A percentile compares a stretch with the other conserved stretches of the same genome.
phyloP scores from a whole-genome alignment of 1,140 invertebrate genomes.

The Trichonephila inaurata region DNA sequence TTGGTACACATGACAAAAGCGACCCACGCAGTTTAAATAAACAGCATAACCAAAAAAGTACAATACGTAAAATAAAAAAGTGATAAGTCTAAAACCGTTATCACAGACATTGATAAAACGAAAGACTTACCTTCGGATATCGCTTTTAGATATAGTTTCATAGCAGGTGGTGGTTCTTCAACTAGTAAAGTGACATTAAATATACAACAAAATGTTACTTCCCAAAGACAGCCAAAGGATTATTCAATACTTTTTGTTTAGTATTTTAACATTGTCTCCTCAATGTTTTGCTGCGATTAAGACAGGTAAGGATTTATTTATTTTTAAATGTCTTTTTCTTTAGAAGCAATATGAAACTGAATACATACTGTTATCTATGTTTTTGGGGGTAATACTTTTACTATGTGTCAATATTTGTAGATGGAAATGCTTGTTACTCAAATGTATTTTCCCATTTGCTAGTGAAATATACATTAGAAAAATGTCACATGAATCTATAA shows the following conservation, averaged over 20 bases:
- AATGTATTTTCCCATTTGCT: too few relatives aligned
- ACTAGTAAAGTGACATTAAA: background rate
- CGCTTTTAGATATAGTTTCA: conserved; percentile 3
- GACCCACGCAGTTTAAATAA: conserved; percentile 11
- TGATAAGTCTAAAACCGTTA: background rate
- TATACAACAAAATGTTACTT: conserved; percentile 11
- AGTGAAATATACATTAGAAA: too few relatives aligned
- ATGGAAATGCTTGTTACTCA: too few relatives aligned
- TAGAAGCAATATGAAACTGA: too few relatives aligned
- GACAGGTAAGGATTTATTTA: conserved; percentile 17
- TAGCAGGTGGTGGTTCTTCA: conserved; percentile 1
- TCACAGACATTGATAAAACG: conserved; percentile 27
- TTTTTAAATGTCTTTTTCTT: background rate
- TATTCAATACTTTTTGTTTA: background rate
- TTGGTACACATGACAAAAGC: background rate
- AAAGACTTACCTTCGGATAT: background rate
- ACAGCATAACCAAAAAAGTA: background rate
- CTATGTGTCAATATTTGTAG: too few relatives aligned
- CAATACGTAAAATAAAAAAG: background rate
- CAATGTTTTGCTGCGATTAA: background rate
- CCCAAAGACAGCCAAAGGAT: background rate
- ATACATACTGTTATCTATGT: too few relatives aligned
- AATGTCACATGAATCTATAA: too few relatives aligned
- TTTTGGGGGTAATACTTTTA: too few relatives aligned
- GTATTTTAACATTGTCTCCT: background rate